Evolutionary conservation across 2,888 invertebrate species (phyloP).

Genomic region (Eulithis testata): DNA sequence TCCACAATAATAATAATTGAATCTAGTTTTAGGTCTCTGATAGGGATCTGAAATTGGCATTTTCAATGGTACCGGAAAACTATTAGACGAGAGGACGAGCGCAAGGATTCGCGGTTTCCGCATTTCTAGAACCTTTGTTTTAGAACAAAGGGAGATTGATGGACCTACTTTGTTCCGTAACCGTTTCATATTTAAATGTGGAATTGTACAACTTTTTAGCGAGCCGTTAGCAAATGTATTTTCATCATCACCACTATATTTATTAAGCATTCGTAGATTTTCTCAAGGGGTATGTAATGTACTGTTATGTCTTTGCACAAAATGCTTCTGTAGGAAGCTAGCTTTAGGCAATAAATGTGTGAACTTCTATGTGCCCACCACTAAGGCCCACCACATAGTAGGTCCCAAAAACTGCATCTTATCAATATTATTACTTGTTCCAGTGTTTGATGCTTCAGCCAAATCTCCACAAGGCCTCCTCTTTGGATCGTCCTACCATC

Average conservation of each 20-base stretch:
- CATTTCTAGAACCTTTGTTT: constrained; percentile 52
- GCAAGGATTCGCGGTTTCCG: constrained; percentile 56
- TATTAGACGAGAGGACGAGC: constrained; percentile 55
- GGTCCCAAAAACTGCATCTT: too few relatives aligned
- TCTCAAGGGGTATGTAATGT: too few relatives aligned
- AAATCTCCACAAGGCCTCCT: constrained; percentile 88
- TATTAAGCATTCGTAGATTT: too few relatives aligned
- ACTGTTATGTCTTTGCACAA: too few relatives aligned
- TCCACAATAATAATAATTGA: background rate
- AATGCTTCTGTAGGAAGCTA: too few relatives aligned
- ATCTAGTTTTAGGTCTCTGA: background rate
- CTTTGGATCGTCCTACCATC: constrained; percentile 87
- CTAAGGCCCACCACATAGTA: too few relatives aligned
- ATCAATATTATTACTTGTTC: constrained; percentile 36
- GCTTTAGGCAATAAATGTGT: too few relatives aligned
- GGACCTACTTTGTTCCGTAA: constrained; percentile 28
- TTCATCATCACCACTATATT: too few relatives aligned
- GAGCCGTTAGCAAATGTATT: too few relatives aligned
- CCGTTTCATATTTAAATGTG: constrained; percentile 20
- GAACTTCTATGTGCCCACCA: too few relatives aligned
- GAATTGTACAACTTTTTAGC: background rate
- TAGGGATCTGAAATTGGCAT: constrained; percentile 36
- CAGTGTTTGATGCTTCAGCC: constrained; percentile 90
- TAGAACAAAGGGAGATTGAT: constrained; percentile 54
- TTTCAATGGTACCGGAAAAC: constrained; percentile 55